phyloP scores from a whole-genome alignment of 2,888 invertebrate species.

The Ernsta delagoae region DNA sequence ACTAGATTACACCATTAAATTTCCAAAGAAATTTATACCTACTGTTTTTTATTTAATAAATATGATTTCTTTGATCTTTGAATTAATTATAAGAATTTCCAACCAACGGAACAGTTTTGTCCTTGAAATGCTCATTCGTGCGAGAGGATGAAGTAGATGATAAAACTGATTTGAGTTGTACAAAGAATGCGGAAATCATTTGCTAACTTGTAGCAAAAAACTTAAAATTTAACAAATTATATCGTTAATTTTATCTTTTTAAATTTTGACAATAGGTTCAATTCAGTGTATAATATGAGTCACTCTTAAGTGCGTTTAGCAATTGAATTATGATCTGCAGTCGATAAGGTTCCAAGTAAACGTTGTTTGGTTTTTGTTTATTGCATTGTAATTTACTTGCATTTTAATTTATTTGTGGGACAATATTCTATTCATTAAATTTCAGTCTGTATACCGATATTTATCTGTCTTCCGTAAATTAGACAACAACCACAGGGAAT shows the following conservation, averaged over 20 bases:
- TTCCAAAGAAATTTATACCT: no score
- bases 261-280: not conserved
- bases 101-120: not conserved
- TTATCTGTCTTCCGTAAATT: conserved; percentile 38
- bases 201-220: conserved; percentile 10
- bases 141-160: not conserved
- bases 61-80: no score
- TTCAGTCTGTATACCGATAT: not conserved
- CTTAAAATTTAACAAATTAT: not conserved
- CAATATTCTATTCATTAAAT: not conserved
- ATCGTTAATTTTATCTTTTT: not conserved
- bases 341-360: not conserved
- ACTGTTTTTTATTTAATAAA: no score
- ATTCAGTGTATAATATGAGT: not conserved
- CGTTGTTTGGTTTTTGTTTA: no score
- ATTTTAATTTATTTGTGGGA: not conserved
- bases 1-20: no score
- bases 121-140: not conserved
- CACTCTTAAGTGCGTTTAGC: not conserved
- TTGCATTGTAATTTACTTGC: not conserved
- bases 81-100: not conserved
- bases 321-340: not conserved
- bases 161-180: conserved; percentile 2
- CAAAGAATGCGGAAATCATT: conserved; percentile 27
- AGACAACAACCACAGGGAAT: conserved; percentile 41